Evolutionary conservation across 2,888 invertebrate species (phyloP), one percentile per base, ranked within the genome.

Genomic region (Trachelus troglodyta): DNA sequence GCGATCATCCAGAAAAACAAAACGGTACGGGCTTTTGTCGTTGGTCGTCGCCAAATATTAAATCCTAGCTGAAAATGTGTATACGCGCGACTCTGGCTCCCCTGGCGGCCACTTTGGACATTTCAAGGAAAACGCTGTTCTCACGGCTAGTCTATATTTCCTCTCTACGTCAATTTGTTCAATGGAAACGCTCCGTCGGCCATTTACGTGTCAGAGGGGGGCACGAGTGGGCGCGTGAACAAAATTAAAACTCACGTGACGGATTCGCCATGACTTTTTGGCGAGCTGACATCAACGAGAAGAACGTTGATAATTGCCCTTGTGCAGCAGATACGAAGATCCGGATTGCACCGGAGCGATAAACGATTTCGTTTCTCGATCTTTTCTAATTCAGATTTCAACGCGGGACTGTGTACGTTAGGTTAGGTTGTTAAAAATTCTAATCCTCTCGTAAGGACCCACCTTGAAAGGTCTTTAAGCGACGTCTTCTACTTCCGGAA

Each of bases 1-100:
- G 9, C 56, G 23, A 23, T 56, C 9, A 23, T 2, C 23, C 9
- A 2, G 56, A 56, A 9, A 9, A 56, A 56, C 56, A 56, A 56
- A 23, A 9, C 1, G 0, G 3, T 3, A 3, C 0, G 2, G 1
- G 23, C 56, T 9, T 56, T 23, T 9, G 6, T 40, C 4, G 6
- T 15, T 40, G 37, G 12, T 1, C 15, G 4, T 40, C 12, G 40
- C 40, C 4, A 4, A 15, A 40, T 1, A 40, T 40, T 12, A 40
- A 40, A 12, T 37, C 1, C 4, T 1, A 40, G 15, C 12, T 23
- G 23, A 56, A 23, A 23, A 23, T 6, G 2, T 12, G 2, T 1
- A 23, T 9, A 23, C 23, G 6, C 23, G 23, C 40, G 40, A 56
- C 40, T 23, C 9, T 15, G 2, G 23, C 23, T 23, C 56, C 56